phyloP scores from a whole-genome alignment of 1,140 invertebrate genomes.

The Rhagoletis pomonella region DNA sequence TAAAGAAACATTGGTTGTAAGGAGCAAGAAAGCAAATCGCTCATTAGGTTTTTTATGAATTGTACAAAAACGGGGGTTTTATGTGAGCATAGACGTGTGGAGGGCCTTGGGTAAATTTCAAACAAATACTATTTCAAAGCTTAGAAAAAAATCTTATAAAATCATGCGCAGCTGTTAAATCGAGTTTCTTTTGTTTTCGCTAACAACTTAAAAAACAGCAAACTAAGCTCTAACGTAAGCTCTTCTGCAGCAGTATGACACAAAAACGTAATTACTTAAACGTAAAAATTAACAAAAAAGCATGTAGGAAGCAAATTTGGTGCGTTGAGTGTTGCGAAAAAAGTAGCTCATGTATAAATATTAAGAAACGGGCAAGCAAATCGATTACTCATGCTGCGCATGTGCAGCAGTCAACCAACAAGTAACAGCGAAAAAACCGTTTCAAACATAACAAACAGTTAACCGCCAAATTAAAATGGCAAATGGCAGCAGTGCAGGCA shows the following conservation, averaged over 20 bases:
- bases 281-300: neutral
- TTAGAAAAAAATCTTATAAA: neutral
- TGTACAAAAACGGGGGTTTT: too few species aligned
- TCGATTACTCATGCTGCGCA: slow-evolving; percentile 3
- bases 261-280: too few species aligned
- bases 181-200: neutral
- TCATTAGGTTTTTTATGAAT: slow-evolving; percentile 8
- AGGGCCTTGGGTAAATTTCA: too few species aligned
- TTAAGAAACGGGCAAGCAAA: neutral
- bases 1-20: neutral
- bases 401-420: neutral
- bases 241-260: too few species aligned
- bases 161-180: neutral
- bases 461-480: slow-evolving; percentile 25
- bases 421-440: neutral
- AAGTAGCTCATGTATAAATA: neutral
- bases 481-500: neutral
- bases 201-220: slow-evolving; percentile 1
- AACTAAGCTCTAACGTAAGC: too few species aligned
- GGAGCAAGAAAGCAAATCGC: slow-evolving; percentile 8
- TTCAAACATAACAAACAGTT: slow-evolving; percentile 1
- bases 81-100: too few species aligned
- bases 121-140: too few species aligned
- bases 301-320: neutral
- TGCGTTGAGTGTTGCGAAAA: neutral